A percentile compares a stretch with the other conserved stretches of the same genome.
Evolutionary conservation across 2,113 vertebrate species (phyloP).

Genomic region (Zootoca vivipara): DNA sequence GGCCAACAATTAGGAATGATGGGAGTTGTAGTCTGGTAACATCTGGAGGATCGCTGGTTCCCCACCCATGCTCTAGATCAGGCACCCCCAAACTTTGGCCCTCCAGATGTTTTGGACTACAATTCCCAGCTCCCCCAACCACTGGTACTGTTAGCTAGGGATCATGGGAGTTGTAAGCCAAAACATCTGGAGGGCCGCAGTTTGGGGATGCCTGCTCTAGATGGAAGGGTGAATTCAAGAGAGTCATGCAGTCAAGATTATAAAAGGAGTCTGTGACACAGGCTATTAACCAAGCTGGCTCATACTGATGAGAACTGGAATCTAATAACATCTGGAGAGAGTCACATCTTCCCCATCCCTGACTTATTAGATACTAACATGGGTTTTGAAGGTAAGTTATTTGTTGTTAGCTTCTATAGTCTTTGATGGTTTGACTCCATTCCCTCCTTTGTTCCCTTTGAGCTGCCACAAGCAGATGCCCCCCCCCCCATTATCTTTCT

Average conservation of each 20-base stretch:
- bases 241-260: not conserved
- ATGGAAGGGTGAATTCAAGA: not conserved
- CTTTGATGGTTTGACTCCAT: not conserved
- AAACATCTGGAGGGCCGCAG: no score
- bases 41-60: no score
- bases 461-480: not conserved
- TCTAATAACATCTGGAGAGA: not conserved
- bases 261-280: not conserved
- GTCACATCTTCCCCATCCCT: not conserved
- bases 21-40: no score
- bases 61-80: no score
- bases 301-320: not conserved
- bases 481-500: not conserved
- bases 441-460: accelerated
- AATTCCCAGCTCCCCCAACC: no score
- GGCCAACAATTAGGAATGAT: no score
- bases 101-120: no score
- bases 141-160: not conserved
- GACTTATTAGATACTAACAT: not conserved
- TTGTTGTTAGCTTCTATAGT: no score
- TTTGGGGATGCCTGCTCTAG: no score
- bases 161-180: no score
- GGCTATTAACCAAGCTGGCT: not conserved
- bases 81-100: no score
- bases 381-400: not conserved